Evolutionary conservation across 2,797 vertebrate genomes (phyloP).

Genomic region (Malacoctenus gilli): DNA sequence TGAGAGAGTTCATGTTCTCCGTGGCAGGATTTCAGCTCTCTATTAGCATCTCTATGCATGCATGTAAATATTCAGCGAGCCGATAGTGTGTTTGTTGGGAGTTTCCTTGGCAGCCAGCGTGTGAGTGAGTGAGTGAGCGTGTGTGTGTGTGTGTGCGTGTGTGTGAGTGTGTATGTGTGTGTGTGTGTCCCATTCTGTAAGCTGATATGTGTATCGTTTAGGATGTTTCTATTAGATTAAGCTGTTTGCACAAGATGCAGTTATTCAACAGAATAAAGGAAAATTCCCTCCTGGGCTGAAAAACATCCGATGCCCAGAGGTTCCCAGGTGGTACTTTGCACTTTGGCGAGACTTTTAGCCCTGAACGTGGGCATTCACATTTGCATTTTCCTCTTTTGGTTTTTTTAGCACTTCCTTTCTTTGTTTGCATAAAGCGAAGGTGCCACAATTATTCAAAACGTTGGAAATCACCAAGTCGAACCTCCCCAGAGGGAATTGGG

Average conservation of each 20-base stretch:
- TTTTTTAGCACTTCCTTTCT: not conserved
- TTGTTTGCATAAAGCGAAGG: not conserved
- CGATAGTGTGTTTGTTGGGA: not conserved
- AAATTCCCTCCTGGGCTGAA: not conserved
- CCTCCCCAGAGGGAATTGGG: constrained; percentile 1
- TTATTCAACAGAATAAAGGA: constrained; percentile 7
- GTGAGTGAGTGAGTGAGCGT: too few species aligned
- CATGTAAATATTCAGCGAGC: not conserved
- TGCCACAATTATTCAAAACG: not conserved
- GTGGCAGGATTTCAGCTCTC: not conserved
- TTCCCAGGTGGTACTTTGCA: not conserved
- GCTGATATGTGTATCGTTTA: constrained; percentile 40
- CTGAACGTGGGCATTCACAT: not conserved
- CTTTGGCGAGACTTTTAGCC: not conserved
- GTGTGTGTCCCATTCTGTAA: constrained; percentile 7
- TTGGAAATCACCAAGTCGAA: not conserved
- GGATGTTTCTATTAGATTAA: constrained; percentile 55
- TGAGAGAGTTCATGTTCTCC: too few species aligned
- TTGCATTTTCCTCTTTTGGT: not conserved
- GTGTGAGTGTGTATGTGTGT: too few species aligned
- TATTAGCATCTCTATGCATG: not conserved
- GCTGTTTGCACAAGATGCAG: not conserved
- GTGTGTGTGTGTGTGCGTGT: too few species aligned
- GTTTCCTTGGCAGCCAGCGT: constrained; percentile 24
- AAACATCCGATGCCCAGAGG: not conserved